A percentile compares a stretch with the other conserved stretches of the same genome.
Conservation (phyloP, 2,888 invertebrate genomes). For the Campoplex nolae region DNA sequence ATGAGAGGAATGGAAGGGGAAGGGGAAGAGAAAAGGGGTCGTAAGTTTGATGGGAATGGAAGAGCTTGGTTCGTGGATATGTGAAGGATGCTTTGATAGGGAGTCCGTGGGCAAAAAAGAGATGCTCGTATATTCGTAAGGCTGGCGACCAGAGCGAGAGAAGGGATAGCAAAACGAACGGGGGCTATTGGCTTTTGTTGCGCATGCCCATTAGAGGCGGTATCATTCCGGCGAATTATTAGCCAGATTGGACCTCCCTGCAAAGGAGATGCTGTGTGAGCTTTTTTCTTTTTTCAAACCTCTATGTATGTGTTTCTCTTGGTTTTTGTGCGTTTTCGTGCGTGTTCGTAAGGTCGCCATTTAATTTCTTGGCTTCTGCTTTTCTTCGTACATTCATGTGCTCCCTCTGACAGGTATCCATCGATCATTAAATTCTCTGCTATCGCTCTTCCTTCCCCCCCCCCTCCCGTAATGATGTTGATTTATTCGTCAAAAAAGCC, state of each 20-base stretch:
- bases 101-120: background rate
- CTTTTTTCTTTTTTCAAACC: conserved; percentile 42
- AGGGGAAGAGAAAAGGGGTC: background rate
- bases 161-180: conserved; percentile 48
- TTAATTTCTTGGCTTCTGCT: conserved; percentile 2
- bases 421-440: background rate
- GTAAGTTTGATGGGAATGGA: conserved; percentile 65
- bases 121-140: background rate
- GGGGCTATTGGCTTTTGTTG: conserved; percentile 83
- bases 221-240: conserved; percentile 83
- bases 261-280: conserved; percentile 76
- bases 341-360: background rate
- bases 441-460: background rate
- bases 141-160: conserved; percentile 1
- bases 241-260: conserved; percentile 80
- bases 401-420: conserved; percentile 15
- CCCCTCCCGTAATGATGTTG: background rate
- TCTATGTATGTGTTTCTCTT: background rate
- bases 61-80: conserved; percentile 63
- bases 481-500: background rate
- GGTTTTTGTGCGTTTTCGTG: background rate
- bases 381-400: background rate
- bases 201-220: conserved; percentile 80
- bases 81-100: conserved; percentile 39
- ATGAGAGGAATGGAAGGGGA: background rate